Conservation (phyloP, 2,797 vertebrate genomes). For the Myotis findleyi region DNA sequence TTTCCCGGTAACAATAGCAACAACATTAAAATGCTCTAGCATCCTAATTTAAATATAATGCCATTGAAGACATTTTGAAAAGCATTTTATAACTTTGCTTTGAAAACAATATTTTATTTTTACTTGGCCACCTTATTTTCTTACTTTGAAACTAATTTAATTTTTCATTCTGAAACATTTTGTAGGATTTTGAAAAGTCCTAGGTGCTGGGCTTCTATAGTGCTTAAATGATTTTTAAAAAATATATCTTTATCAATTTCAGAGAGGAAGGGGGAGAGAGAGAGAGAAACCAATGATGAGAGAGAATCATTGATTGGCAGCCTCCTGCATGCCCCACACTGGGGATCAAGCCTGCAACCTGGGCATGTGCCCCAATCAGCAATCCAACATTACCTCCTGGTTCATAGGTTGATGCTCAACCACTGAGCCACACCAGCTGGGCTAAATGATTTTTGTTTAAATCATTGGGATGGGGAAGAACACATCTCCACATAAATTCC, state of each 20-base stretch:
- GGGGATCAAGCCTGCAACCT: no score
- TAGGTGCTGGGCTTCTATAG: background rate
- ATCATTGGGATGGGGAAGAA: background rate
- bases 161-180: conserved; percentile 10
- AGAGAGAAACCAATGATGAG: no score
- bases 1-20: background rate
- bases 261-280: no score
- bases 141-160: conserved; percentile 3
- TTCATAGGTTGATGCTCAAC: no score
- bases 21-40: background rate
- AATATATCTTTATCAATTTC: no score
- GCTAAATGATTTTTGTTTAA: background rate
- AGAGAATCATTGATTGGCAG: no score
- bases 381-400: no score
- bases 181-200: background rate
- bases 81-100: background rate
- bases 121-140: background rate
- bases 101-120: background rate
- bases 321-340: no score
- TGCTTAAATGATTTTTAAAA: background rate
- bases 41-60: background rate
- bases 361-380: no score
- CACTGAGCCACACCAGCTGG: no score
- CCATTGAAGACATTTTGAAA: background rate
- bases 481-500: background rate